A percentile compares a stretch with the other conserved stretches of the same genome.
Conservation (phyloP, 2,888 invertebrate genomes). For the Rotaria sp. region DNA sequence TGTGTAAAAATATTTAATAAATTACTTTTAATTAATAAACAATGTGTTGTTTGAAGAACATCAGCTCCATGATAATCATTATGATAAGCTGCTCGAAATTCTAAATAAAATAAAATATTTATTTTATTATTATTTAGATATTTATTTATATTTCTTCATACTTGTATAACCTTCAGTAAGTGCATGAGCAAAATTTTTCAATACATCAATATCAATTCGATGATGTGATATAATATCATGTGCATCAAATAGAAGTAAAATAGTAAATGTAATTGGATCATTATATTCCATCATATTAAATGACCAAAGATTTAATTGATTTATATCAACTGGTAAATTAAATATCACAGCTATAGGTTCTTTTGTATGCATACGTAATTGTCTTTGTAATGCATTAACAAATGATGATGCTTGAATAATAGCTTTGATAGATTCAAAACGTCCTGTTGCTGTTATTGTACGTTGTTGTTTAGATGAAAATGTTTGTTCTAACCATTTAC, state of each 20-base stretch:
- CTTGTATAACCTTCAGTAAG: not conserved
- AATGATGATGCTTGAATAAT: conserved; percentile 14
- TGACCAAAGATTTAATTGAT: not conserved
- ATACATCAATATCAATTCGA: not conserved
- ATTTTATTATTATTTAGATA: not conserved
- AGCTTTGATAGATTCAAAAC: not conserved
- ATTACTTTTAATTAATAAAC: not conserved
- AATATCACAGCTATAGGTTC: not conserved
- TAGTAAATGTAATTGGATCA: not conserved
- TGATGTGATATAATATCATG: not conserved
- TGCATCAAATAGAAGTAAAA: not conserved
- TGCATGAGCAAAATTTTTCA: not conserved
- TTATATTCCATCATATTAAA: not conserved
- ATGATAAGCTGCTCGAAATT: not conserved
- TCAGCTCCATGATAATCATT: conserved; percentile 13
- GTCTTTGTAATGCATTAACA: conserved; percentile 2
- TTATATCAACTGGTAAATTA: not conserved
- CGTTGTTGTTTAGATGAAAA: conserved; percentile 8
- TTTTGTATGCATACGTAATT: not conserved
- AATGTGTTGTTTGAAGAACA: not conserved
- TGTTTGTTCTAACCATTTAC: not conserved
- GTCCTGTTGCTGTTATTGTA: not conserved
- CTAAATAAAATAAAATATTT: not conserved
- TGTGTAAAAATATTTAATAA: not conserved
- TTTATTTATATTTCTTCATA: not conserved